Evolutionary conservation across 2,888 invertebrate species (phyloP), one percentile per base, ranked within the genome.

Genomic region (Eremobia ochroleuca): DNA sequence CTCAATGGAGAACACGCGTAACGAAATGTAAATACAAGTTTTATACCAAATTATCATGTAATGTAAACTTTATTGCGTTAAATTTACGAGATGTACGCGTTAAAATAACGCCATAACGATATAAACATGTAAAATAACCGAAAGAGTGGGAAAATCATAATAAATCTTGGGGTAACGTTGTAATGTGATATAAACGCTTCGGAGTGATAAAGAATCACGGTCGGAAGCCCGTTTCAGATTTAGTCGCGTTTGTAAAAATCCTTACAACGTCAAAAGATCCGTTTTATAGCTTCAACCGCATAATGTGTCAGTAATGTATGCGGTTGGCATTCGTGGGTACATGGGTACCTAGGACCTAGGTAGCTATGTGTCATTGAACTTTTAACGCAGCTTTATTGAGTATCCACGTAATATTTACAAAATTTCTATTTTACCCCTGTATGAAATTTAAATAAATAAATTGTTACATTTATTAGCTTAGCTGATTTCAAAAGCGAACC

Each of bases 261-360:
- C 94, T 90, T 89, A 81, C 92, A 92, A 94, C 93, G 93, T 92
- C 91, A 92, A 91, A 89, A 94, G 95, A 95, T 96, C 86, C 87
- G 84, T 93, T 96, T 96, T 95, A 96, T 96, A 91, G 94, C 94
- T 87, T 88, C 81, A 85, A 84, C 90, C 85, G 95, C 90, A 95
- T 96, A 96, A 96, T 95, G 93, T 92, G 82, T 79, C 78, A 76
- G 85, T 93, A 93, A 93, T 92, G 90, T 90, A 87, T 87, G 80
- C 85, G 79, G 79, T 79, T 86, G 78, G 65, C 77, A 84, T 78
- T 84, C 82, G 68, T 66, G 67, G 76, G 83, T 79, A 72, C 76
- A 55, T 52, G 68, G 66, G 77, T 81, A 76, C 79, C 78, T 85
- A 85, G 78, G 72, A 73, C 80, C 73, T 81, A 76, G 69, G 69